Evolutionary conservation across 2,888 invertebrate genomes (phyloP).

Genomic region (Meganola albula): DNA sequence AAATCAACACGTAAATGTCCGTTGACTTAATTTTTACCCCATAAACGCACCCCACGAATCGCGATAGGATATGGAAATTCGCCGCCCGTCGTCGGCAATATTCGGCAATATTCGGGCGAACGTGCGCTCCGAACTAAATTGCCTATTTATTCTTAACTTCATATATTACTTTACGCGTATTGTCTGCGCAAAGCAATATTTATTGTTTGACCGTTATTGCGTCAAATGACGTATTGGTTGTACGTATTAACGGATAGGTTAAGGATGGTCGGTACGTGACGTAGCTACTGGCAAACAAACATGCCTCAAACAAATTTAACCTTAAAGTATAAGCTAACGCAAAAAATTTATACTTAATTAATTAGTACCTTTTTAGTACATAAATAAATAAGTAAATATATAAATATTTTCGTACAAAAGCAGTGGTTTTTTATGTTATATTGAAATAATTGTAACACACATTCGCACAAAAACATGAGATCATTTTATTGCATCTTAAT

Average conservation of each 20-base stretch:
- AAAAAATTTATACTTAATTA: constrained; percentile 2
- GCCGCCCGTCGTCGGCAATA: constrained; percentile 67
- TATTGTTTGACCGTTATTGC: constrained; percentile 77
- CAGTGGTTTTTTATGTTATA: too few species aligned
- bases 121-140: constrained; percentile 74
- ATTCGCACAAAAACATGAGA: constrained; percentile 7
- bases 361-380: too few species aligned
- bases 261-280: constrained; percentile 54
- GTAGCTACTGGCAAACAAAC: too few species aligned
- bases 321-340: background rate
- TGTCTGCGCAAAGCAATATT: constrained; percentile 77
- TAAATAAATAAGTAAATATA: too few species aligned
- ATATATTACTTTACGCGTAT: constrained; percentile 78
- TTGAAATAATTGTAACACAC: too few species aligned
- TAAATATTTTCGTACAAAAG: too few species aligned
- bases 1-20: constrained; percentile 57
- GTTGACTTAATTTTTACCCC: constrained; percentile 75
- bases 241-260: constrained; percentile 61
- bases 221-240: constrained; percentile 73
- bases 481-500: constrained; percentile 30
- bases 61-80: constrained; percentile 76
- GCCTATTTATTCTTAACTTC: constrained; percentile 79
- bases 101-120: constrained; percentile 73
- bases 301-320: too few species aligned
- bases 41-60: constrained; percentile 73